A percentile compares a stretch with the other conserved stretches of the same genome.
Conservation (phyloP, 1,140 invertebrate species). For the Sycobia sp. region DNA sequence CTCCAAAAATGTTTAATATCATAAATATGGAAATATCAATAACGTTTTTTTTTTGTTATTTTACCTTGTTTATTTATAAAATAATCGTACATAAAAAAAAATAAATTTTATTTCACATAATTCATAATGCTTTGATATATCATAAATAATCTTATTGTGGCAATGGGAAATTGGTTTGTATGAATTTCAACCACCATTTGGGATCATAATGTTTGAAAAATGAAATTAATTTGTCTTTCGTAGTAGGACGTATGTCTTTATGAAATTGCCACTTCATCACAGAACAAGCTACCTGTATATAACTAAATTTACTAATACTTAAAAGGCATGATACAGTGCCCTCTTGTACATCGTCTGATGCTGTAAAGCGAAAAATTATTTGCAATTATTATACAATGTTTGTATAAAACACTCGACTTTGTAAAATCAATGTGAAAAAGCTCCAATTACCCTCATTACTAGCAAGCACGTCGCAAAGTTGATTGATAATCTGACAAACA, state of each 20-base stretch:
- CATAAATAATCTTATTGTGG: not conserved
- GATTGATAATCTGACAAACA: constrained; percentile 39
- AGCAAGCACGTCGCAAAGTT: constrained; percentile 47
- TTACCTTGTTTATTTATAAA: constrained; percentile 32
- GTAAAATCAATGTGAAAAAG: not conserved
- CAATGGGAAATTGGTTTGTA: constrained; percentile 16
- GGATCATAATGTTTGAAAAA: constrained; percentile 35
- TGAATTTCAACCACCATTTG: constrained; percentile 41
- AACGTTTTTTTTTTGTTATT: constrained; percentile 35
- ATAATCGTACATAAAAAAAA: not conserved
- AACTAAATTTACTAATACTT: constrained; percentile 42
- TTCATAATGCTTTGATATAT: not conserved
- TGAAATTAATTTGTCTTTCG: constrained; percentile 39
- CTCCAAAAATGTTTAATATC: constrained; percentile 49
- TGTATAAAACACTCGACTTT: not conserved
- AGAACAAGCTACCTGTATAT: constrained; percentile 34
- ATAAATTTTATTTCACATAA: not conserved
- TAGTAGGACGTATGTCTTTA: constrained; percentile 34
- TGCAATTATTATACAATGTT: not conserved
- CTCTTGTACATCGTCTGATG: constrained; percentile 48
- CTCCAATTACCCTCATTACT: constrained; percentile 40
- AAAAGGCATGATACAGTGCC: constrained; percentile 49
- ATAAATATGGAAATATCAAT: constrained; percentile 49
- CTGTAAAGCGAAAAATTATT: constrained; percentile 34
- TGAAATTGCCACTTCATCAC: constrained; percentile 49